Conservation (phyloP, 1,140 invertebrate genomes). For the Charaxes varanes region DNA sequence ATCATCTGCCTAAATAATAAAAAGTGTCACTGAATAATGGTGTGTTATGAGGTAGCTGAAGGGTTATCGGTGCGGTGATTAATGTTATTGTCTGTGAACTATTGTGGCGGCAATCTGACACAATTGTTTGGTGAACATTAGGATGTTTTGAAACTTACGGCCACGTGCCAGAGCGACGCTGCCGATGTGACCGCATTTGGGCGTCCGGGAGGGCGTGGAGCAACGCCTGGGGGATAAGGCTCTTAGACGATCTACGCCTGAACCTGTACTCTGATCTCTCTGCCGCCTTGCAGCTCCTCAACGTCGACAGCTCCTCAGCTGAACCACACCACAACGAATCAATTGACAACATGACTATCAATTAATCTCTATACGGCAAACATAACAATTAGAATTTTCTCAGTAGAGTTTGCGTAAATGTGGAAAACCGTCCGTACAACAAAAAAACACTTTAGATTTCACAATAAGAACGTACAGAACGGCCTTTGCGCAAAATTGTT, state of each 20-base stretch:
- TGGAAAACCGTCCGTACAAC: conserved; percentile 1
- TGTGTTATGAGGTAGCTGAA: too few species aligned
- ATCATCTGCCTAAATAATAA: too few species aligned
- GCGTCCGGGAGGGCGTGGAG: conserved; percentile 41
- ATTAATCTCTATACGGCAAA: conserved; percentile 11
- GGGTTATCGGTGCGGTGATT: too few species aligned
- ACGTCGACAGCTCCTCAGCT: conserved; percentile 49
- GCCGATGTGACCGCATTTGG: conserved; percentile 43
- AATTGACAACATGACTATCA: conserved; percentile 59
- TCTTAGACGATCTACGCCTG: conserved; percentile 56
- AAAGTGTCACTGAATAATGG: too few species aligned
- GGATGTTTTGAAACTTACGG: conserved; percentile 71
- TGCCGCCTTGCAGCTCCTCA: conserved; percentile 42
- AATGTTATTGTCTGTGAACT: too few species aligned
- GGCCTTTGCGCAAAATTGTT: conserved; percentile 25
- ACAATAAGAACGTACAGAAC: conserved; percentile 33
- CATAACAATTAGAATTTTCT: conserved; percentile 12
- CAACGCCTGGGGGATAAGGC: conserved; percentile 53
- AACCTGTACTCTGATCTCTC: conserved; percentile 72
- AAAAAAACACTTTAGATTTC: conserved; percentile 20
- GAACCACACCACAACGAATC: conserved; percentile 74
- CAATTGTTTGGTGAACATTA: too few species aligned
- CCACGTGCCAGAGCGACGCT: conserved; percentile 76
- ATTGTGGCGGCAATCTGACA: too few species aligned
- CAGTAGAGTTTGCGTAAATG: neutral